Percentiles rank a stretch among this genome's conserved stretches.
These are phyloP conservation scores for Meghimatium bilineatum DNA, from an alignment of 2,888 invertebrate genomes.

Conservation along the genomic window DNA sequence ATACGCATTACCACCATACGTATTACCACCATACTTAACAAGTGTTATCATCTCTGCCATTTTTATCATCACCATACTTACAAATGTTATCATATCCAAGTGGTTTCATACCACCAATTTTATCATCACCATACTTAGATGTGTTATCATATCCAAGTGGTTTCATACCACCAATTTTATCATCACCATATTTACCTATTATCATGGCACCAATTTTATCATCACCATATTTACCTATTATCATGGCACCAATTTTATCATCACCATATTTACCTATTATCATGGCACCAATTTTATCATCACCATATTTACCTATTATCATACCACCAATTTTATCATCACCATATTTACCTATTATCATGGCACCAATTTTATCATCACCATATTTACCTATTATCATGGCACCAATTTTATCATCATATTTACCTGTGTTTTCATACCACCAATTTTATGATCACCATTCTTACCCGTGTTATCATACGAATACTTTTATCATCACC, in stretches of 20 bases:
- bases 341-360: neutral
- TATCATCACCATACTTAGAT: too few relatives aligned
- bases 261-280: neutral
- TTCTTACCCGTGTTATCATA: too few relatives aligned
- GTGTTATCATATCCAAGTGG: too few relatives aligned
- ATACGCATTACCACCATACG: neutral
- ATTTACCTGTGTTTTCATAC: too few relatives aligned
- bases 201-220: too few relatives aligned
- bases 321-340: neutral
- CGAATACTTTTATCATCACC: neutral
- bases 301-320: neutral
- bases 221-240: neutral
- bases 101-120: too few relatives aligned
- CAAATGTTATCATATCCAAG: too few relatives aligned
- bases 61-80: too few relatives aligned
- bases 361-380: neutral
- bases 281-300: neutral
- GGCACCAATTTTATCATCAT: neutral
- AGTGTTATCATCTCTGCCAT: too few relatives aligned
- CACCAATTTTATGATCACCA: neutral
- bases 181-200: too few relatives aligned
- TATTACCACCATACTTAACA: neutral
- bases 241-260: neutral
- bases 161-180: too few relatives aligned
- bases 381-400: neutral